These are phyloP conservation scores for Pseudorectes ferrugineus DNA, from an alignment of 2,113 vertebrate species.

Conservation along the genomic window DNA sequence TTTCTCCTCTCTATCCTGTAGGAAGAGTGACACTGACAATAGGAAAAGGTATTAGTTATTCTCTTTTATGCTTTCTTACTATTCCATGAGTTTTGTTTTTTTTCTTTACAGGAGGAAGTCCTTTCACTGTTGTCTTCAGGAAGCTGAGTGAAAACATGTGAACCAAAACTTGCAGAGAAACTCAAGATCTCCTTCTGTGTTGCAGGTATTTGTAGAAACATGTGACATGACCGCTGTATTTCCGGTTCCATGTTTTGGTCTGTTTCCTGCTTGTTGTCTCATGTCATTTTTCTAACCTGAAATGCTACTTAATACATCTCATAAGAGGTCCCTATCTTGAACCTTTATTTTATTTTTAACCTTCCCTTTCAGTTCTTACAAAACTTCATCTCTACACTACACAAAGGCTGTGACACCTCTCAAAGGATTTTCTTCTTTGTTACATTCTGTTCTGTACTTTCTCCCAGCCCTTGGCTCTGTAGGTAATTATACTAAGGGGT, in stretches of 20 bases:
- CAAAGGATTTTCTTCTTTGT: not conserved
- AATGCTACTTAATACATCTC: not conserved
- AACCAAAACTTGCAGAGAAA: not conserved
- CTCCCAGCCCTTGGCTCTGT: not conserved
- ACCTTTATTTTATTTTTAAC: not conserved
- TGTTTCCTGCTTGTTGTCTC: not conserved
- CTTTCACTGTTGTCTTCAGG: not conserved
- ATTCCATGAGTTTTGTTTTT: not conserved
- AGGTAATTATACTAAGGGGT: not conserved
- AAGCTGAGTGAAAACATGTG: not conserved
- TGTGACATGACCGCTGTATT: not conserved
- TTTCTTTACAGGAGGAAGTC: not conserved
- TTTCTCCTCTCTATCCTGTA: not conserved
- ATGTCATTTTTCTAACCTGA: not conserved
- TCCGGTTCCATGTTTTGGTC: not conserved
- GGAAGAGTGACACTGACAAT: not conserved
- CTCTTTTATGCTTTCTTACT: not conserved
- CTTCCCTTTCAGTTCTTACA: not conserved
- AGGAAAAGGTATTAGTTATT: not conserved
- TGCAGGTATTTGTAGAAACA: not conserved
- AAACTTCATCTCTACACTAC: not conserved
- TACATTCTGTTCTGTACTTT: not conserved
- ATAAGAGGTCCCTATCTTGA: not conserved
- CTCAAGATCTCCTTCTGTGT: not conserved
- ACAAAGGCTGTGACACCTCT: accelerated